These are phyloP conservation scores for Magallana nippona DNA, from an alignment of 2,888 invertebrate genomes.

Conservation along the genomic window DNA sequence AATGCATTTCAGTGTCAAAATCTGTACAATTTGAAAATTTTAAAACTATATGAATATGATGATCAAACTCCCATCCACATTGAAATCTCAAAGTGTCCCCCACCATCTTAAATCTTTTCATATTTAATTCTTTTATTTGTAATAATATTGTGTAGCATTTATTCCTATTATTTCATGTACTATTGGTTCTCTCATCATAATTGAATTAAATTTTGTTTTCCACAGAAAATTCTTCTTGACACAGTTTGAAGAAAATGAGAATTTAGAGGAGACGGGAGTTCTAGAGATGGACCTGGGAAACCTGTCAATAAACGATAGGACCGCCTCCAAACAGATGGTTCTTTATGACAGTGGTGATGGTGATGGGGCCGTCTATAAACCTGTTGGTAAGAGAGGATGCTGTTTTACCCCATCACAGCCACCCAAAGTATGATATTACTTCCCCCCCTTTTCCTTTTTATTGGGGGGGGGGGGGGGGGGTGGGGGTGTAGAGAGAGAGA, in stretches of 20 bases:
- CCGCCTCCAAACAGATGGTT: slow-evolving; percentile 40
- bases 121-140: too few species aligned
- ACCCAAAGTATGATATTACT: not conserved
- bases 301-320: slow-evolving; percentile 59
- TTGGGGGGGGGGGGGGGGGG: too few species aligned
- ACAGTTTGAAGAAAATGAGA: slow-evolving; percentile 75
- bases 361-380: not conserved
- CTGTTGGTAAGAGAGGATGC: slow-evolving; percentile 10
- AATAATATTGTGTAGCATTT: too few species aligned
- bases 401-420: not conserved
- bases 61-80: too few species aligned
- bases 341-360: slow-evolving; percentile 30
- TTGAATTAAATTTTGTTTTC: slow-evolving; percentile 15
- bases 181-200: not conserved
- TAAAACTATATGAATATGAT: too few species aligned
- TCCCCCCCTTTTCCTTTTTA: too few species aligned
- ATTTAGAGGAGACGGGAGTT: slow-evolving; percentile 74
- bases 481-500: too few species aligned
- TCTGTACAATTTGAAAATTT: too few species aligned
- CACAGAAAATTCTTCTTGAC: slow-evolving; percentile 77
- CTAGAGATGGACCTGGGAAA: slow-evolving; percentile 76
- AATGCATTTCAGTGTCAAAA: too few species aligned
- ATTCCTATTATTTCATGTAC: too few species aligned
- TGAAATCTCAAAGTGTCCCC: too few species aligned
- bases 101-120: too few species aligned